Evolutionary conservation across 2,797 vertebrate species (phyloP).

Genomic region (Tangara arthus): DNA sequence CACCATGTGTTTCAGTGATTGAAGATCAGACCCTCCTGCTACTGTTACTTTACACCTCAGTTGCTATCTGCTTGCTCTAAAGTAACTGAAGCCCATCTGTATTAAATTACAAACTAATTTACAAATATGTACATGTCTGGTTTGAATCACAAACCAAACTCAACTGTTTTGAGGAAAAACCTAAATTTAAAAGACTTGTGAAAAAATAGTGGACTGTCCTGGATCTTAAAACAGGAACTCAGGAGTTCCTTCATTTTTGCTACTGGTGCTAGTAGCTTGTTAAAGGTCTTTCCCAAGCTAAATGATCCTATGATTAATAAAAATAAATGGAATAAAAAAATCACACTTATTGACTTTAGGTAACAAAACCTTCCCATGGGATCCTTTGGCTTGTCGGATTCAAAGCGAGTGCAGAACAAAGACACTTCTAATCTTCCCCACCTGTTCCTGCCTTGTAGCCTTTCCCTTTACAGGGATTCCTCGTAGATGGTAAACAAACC

Average conservation of each 20-base stretch:
- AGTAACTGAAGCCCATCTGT: background rate
- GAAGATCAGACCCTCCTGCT: background rate
- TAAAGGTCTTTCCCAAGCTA: background rate
- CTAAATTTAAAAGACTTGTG: background rate
- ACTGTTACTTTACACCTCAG: background rate
- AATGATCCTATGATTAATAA: background rate
- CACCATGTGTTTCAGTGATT: background rate
- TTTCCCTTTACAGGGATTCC: background rate
- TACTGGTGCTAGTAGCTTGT: background rate
- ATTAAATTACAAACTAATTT: constrained; percentile 31
- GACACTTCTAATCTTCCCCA: background rate
- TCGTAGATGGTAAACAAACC: background rate
- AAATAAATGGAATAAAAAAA: background rate
- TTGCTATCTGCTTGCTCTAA: background rate
- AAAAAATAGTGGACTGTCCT: background rate
- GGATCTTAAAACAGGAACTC: background rate
- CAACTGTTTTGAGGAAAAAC: background rate
- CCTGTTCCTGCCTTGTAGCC: background rate
- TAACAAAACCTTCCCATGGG: background rate
- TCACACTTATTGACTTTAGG: background rate
- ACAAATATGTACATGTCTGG: constrained; percentile 36
- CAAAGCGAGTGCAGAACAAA: fast-evolving
- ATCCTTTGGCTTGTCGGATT: background rate
- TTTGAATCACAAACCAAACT: background rate
- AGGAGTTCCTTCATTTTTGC: background rate